phyloP scores from a whole-genome alignment of 2,113 vertebrate species.

The Brienomyrus longianalis region DNA sequence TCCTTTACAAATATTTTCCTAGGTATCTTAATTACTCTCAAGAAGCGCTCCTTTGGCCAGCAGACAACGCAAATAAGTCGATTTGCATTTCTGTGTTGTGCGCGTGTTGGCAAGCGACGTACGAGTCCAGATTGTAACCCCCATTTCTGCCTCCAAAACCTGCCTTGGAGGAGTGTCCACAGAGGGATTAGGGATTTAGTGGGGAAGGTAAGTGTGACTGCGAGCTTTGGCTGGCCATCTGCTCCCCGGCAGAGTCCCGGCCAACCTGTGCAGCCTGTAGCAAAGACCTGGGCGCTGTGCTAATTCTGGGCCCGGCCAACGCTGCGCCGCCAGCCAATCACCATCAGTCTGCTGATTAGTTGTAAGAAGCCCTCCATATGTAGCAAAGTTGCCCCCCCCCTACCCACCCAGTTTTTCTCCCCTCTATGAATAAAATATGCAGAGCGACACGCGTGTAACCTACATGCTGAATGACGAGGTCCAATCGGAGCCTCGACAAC shows the following conservation, averaged over 20 bases:
- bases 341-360: constrained; percentile 99
- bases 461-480: not conserved
- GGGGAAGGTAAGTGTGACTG: constrained; percentile 99
- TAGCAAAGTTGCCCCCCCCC: constrained; percentile 85
- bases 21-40: constrained; percentile 99
- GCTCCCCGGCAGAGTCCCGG: constrained; percentile 98
- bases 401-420: constrained; percentile 15
- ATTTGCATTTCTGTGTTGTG: constrained; percentile 99
- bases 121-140: constrained; percentile 99
- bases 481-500: not conserved
- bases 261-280: constrained; percentile 99
- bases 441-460: constrained; percentile 7
- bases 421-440: constrained; percentile 25
- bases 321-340: constrained; percentile 79
- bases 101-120: constrained; percentile 92
- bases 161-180: constrained; percentile 99
- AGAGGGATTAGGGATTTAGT: constrained; percentile 99
- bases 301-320: constrained; percentile 89
- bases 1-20: constrained; percentile 81
- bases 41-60: constrained; percentile 90
- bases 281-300: constrained; percentile 97
- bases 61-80: constrained; percentile 98
- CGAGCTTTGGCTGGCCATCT: constrained; percentile 99
- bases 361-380: constrained; percentile 98
- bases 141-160: constrained; percentile 98